phyloP scores from a whole-genome alignment of 2,113 vertebrate species.

The Lonchura striata region DNA sequence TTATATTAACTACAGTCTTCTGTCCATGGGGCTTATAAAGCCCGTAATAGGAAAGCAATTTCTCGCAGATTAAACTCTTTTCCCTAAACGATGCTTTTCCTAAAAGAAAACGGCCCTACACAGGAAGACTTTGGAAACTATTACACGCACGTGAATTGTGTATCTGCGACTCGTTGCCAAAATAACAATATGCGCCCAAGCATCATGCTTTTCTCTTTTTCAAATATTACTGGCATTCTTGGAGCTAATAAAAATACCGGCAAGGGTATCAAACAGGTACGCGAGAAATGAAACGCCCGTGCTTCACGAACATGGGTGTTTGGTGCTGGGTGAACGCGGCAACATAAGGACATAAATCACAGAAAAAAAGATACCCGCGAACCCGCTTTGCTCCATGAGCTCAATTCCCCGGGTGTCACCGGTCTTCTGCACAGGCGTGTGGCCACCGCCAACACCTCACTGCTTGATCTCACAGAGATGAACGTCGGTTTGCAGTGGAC shows the following conservation, averaged over 20 bases:
- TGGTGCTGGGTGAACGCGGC: neutral
- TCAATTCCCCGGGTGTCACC: no score
- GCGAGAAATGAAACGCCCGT: neutral
- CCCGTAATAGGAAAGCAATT: neutral
- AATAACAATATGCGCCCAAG: neutral
- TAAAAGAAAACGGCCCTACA: neutral
- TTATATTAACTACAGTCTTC: neutral
- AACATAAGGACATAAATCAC: accelerated
- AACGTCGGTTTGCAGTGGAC: neutral
- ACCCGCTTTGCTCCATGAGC: neutral
- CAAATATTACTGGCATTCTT: neutral
- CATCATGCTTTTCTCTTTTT: neutral
- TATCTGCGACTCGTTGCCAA: neutral
- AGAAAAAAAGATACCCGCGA: accelerated
- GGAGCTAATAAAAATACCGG: neutral
- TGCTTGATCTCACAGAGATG: neutral
- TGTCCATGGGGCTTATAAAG: neutral
- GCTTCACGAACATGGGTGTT: neutral
- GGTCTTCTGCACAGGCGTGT: neutral
- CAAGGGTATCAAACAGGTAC: neutral
- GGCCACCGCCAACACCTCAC: neutral
- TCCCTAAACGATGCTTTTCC: neutral
- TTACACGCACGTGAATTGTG: neutral
- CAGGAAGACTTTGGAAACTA: neutral
- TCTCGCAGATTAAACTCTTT: neutral